Base-by-base conservation (phyloP, 2,888 invertebrate genomes). In the Eumerus sabulonum region DNA sequence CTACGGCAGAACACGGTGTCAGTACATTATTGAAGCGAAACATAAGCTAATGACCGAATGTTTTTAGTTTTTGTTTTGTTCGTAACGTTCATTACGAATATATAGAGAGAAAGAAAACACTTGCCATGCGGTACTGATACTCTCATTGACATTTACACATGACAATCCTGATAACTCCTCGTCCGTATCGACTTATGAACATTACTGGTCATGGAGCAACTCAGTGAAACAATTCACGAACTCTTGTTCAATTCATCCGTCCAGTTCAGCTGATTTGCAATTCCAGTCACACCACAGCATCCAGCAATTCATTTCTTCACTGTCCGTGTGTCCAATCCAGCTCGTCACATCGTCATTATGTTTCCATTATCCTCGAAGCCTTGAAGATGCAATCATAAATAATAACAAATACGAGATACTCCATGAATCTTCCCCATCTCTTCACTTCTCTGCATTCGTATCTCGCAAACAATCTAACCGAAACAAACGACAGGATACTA, bases 321-420 rank as follows among this genome's bases (percentile, higher is more conserved):
- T 38, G 54, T 51, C 42, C 62, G 63, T 71, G 50, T 63, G 71
- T 71, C 71, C 63, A 71, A 42, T 57, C 14, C 50, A 44, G 56
- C 71, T 71, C 71, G 63, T 71, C 71, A 71, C 71, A 71, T 44
- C 50, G 63, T 71, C 71, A 71, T 71, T 71, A 71, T 71, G 56
- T 62, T 63, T 57, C 71, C 71, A 71, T 71, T 71, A 71, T 63
- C 54, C 63, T 71, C 63, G 63, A 44, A 44, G 71, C 63, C 56
- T 27, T 27, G 27, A 57, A 71, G 71, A 71, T 56, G 71, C 71
- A 71, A 57, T 71, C 71, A 71, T 71, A 71, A 71, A 63, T 71
- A 71, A 63, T 71, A 17, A 63, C 27, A 27, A 27, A 27, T 27
- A 27, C 27, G 27, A 27, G 27, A 71, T 71, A 56, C 35, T 45